Base-by-base conservation (phyloP, 1,140 invertebrate genomes). In the Heliconius hermathena region DNA sequence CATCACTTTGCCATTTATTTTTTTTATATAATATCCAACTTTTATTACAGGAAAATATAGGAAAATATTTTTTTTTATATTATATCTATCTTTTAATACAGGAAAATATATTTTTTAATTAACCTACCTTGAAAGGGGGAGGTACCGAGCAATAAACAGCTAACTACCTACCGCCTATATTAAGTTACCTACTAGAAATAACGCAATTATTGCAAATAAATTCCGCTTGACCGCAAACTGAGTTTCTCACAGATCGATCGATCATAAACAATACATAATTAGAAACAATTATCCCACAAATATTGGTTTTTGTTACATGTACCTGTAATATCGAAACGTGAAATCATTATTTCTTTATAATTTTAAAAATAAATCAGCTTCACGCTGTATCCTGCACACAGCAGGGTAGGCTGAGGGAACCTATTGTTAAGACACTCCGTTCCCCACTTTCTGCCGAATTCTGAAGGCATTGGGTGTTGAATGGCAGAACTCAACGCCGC, bases 171-270 rank as follows among this genome's bases (percentile, higher is more conserved):
- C 36, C 29, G 8, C 36, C 36, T 8, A 26, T 38, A 72, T 72
- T 72, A 72, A n/a, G 9, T 72, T 41, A 72, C 33, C 6, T 36
- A 36, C 71, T n/a, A 38, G 38, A 57, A 57, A 78, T 73, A 52
- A 80, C 70, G 54, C 57, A 70, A 74, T 81, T 77, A 81, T 74
- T 77, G 46, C 75, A 74, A 36, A 73, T 77, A 81, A 74, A 71
- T 77, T 73, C 71, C 71, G 52, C 41, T 77, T 74, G 33, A 81
- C 79, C 79, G 60, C 79, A 81, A 81, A 77, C 79, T 71, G 70
- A 8, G 76, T 77, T 77, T 81, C 72, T 77, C 79, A 77, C 71
- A 81, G 78, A 36, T 73, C 38, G 74, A 76, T 80, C 71, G 74
- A 76, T 80, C 71, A 74, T 46, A 73, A 73, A 81, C 72, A 74